Percentiles rank a stretch among this genome's conserved stretches.
Evolutionary conservation across 2,797 vertebrate species (phyloP).

Genomic region (Lerista edwardsae): DNA sequence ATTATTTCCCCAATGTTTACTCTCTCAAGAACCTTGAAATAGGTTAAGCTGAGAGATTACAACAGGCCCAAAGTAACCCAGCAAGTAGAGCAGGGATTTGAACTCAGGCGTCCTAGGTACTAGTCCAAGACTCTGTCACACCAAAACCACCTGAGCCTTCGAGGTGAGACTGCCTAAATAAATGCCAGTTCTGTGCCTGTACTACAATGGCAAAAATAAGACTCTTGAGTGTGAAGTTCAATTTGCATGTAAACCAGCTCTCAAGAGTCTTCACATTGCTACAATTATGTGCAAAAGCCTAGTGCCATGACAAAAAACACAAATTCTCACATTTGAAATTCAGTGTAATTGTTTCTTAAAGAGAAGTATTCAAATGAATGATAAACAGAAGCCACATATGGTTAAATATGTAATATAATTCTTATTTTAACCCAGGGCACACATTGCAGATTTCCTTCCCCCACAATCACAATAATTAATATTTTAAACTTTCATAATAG

Average conservation of each 20-base stretch:
- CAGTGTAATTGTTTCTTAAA: background rate
- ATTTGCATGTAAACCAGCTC: conserved; percentile 8
- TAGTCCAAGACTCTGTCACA: background rate
- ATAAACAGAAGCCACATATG: background rate
- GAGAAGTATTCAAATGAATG: background rate
- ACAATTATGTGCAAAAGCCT: background rate
- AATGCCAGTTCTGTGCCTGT: background rate
- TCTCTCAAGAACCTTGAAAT: background rate
- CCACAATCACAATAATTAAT: background rate
- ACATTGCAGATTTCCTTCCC: too few species aligned
- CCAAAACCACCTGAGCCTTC: background rate
- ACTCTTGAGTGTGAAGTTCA: background rate
- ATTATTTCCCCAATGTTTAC: background rate
- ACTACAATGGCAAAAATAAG: background rate
- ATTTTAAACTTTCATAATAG: conserved; percentile 2
- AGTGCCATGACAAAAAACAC: background rate
- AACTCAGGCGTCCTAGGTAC: too few species aligned
- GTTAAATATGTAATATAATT: background rate
- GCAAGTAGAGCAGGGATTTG: background rate
- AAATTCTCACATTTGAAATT: background rate
- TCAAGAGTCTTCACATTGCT: background rate
- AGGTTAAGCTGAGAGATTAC: background rate
- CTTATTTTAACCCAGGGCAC: background rate
- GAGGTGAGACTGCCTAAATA: background rate
- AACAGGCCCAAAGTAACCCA: background rate